These are phyloP conservation scores for Menura novaehollandiae DNA, from an alignment of 2,113 vertebrate species.

Conservation along the genomic window DNA sequence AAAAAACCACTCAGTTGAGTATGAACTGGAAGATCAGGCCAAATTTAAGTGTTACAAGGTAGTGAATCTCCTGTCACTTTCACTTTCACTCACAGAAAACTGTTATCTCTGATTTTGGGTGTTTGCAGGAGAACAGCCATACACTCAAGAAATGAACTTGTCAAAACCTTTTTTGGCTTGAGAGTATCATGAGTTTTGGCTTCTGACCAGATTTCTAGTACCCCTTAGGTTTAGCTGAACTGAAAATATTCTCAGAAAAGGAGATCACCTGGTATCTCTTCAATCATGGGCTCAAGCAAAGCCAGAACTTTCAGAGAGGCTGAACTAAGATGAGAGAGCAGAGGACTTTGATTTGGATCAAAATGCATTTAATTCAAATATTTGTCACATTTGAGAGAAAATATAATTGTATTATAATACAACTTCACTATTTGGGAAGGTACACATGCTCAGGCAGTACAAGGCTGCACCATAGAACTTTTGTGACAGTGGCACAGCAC, in stretches of 20 bases:
- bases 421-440: neutral
- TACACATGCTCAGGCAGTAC: fast-evolving
- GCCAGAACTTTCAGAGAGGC: neutral
- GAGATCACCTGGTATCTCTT: neutral
- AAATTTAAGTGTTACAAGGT: neutral
- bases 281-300: neutral
- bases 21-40: neutral
- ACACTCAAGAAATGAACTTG: neutral
- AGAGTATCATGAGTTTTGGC: neutral
- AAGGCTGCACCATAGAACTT: neutral
- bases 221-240: neutral
- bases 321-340: neutral
- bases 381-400: neutral
- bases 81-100: neutral
- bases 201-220: neutral
- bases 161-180: neutral
- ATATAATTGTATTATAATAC: neutral
- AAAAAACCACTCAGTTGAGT: neutral
- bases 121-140: neutral
- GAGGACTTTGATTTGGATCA: neutral
- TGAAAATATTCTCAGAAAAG: neutral
- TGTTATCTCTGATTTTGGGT: neutral
- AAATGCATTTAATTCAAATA: neutral
- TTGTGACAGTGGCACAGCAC: neutral
- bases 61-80: neutral